These are phyloP conservation scores for Pipistrellus pipistrellus DNA, from an alignment of 2,797 vertebrate species.

Conservation along the genomic window DNA sequence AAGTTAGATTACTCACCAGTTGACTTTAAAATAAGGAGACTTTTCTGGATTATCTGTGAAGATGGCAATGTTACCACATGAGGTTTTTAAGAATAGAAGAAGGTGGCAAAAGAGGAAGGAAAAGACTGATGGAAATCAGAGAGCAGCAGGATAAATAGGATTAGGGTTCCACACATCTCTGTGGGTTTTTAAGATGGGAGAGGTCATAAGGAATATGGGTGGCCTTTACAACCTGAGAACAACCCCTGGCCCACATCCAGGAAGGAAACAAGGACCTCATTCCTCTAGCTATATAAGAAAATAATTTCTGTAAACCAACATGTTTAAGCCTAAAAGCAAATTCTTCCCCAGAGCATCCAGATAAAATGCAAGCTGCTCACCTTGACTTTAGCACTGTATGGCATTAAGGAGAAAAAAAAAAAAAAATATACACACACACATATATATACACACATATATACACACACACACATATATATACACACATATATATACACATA, in stretches of 20 bases:
- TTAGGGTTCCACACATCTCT: background rate
- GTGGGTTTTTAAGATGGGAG: background rate
- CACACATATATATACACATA: too few species aligned
- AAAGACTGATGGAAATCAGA: background rate
- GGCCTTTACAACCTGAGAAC: background rate
- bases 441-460: too few species aligned
- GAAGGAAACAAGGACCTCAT: background rate
- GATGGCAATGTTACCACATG: background rate
- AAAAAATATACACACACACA: too few species aligned
- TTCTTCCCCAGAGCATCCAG: background rate
- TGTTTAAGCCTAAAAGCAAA: background rate
- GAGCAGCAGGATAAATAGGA: background rate
- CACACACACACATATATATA: background rate
- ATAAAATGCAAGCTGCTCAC: background rate
- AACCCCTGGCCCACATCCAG: background rate
- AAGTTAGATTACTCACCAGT: background rate
- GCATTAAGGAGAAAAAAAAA: background rate
- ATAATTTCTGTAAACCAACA: background rate
- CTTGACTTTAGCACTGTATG: background rate
- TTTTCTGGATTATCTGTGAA: background rate
- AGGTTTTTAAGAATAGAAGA: background rate
- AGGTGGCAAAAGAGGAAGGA: background rate
- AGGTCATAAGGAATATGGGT: too few species aligned
- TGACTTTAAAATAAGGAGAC: background rate
- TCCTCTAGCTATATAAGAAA: background rate